phyloP scores from a whole-genome alignment of 2,888 invertebrate species.

The Drosophila ustulata region DNA sequence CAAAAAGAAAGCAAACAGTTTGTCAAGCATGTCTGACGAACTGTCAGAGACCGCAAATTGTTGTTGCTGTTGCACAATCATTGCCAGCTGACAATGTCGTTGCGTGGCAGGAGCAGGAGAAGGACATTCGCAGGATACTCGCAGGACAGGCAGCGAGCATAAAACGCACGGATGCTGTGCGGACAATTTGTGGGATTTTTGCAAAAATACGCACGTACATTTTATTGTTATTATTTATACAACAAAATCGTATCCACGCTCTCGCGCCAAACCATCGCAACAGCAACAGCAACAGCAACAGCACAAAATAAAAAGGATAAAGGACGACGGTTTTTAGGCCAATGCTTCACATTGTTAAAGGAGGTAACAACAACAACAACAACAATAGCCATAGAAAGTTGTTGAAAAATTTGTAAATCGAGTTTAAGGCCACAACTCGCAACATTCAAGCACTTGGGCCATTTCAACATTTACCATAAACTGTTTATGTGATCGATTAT shows the following conservation, averaged over 20 bases:
- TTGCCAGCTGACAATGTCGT: slow-evolving; percentile 44
- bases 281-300: background rate
- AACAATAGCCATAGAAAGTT: slow-evolving; percentile 17
- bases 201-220: slow-evolving; percentile 59
- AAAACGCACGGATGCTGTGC: slow-evolving; percentile 48
- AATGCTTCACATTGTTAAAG: slow-evolving; percentile 37
- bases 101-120: slow-evolving; percentile 2
- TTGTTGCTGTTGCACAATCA: slow-evolving; percentile 52
- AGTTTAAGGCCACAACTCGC: slow-evolving; percentile 40
- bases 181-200: slow-evolving; percentile 61
- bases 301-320: slow-evolving; percentile 24
- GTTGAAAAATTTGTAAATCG: slow-evolving; percentile 40
- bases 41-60: slow-evolving; percentile 67
- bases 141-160: slow-evolving; percentile 1
- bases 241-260: slow-evolving; percentile 45
- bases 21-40: slow-evolving; percentile 69
- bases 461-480: slow-evolving; percentile 18
- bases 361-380: slow-evolving; percentile 27
- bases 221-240: slow-evolving; percentile 73
- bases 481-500: slow-evolving; percentile 30
- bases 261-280: slow-evolving; percentile 15
- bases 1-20: slow-evolving; percentile 54
- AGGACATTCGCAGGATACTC: background rate
- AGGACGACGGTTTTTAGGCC: slow-evolving; percentile 27
- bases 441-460: slow-evolving; percentile 35